These are phyloP conservation scores for Neoscelio sp. DNA, from an alignment of 2,888 invertebrate species.

Conservation along the genomic window DNA sequence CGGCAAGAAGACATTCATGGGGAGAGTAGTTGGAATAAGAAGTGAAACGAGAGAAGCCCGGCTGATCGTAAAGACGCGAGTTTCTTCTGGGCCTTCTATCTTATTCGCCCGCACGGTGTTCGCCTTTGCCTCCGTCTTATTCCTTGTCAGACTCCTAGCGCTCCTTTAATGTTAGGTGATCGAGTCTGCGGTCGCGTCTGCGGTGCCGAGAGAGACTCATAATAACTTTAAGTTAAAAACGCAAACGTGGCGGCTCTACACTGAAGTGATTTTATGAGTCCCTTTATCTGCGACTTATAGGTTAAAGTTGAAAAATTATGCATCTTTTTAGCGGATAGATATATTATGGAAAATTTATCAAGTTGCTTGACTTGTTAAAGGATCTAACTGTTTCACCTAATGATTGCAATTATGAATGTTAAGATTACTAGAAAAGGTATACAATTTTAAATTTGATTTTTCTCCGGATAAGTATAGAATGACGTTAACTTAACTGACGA, in stretches of 20 bases:
- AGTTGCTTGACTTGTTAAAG: no score
- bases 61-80: slow-evolving; percentile 15
- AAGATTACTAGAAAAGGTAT: no score
- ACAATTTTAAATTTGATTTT: no score
- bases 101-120: slow-evolving; percentile 22
- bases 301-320: no score
- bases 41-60: slow-evolving; percentile 55
- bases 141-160: slow-evolving; percentile 35
- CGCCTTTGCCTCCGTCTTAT: slow-evolving; percentile 24
- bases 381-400: no score
- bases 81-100: slow-evolving; percentile 35
- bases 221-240: slow-evolving; percentile 50
- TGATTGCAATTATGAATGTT: no score
- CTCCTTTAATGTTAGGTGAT: slow-evolving; percentile 42
- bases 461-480: no score
- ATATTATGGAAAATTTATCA: no score
- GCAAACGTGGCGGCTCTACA: slow-evolving; percentile 27
- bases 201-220: slow-evolving; percentile 39
- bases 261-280: slow-evolving; percentile 6
- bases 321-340: no score
- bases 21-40: slow-evolving; percentile 26
- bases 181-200: slow-evolving; percentile 56
- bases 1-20: slow-evolving; percentile 42
- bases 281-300: no score
- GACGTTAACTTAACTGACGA: no score